Percentiles rank a stretch among this genome's conserved stretches.
Conservation (phyloP, 2,113 vertebrate species). For the Saccopteryx leptura region DNA sequence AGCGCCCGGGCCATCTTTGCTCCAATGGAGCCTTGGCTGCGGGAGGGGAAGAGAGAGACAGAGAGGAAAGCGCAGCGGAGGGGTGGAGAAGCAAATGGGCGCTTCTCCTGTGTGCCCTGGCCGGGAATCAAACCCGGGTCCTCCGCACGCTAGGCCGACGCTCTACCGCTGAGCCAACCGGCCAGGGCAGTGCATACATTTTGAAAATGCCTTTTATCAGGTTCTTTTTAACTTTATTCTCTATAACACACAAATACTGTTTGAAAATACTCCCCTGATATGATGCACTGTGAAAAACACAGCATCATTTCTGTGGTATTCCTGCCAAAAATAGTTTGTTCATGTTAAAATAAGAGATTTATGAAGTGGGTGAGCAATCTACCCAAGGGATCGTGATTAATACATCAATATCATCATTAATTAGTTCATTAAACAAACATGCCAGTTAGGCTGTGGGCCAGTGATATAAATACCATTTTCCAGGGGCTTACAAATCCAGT, state of each 20-base stretch:
- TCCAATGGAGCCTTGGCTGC: too few species aligned
- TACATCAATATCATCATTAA: not conserved
- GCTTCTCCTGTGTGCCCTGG: too few species aligned
- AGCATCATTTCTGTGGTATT: not conserved
- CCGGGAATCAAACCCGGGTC: too few species aligned
- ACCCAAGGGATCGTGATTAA: not conserved
- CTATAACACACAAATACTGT: not conserved
- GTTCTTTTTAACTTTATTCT: not conserved
- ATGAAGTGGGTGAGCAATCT: not conserved
- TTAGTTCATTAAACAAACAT: not conserved
- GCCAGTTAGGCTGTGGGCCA: not conserved
- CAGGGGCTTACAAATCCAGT: not conserved
- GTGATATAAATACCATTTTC: not conserved
- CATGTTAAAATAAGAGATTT: not conserved
- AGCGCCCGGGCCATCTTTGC: too few species aligned
- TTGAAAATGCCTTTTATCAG: constrained; percentile 30
- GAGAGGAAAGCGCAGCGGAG: too few species aligned
- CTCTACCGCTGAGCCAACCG: too few species aligned
- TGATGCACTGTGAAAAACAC: not conserved
- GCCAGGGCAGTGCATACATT: not conserved
- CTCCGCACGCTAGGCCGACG: too few species aligned
- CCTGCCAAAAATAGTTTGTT: not conserved
- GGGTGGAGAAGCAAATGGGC: too few species aligned
- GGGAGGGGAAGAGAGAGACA: too few species aligned
- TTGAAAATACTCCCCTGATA: not conserved